Conservation (phyloP, 1,140 invertebrate species). For the Macrobrachium rosenbergii region DNA sequence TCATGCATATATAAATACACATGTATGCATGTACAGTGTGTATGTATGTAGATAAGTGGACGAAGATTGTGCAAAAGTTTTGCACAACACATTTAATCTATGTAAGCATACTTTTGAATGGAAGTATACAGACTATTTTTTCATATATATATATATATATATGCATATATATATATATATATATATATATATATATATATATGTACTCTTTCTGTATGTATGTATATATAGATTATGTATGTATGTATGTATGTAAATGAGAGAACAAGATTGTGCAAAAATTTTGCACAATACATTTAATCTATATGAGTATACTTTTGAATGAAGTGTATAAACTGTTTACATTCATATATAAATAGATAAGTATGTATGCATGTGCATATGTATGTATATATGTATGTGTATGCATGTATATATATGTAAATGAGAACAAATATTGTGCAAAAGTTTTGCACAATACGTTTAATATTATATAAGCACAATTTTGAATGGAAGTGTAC, state of each 20-base stretch:
- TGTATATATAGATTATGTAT: too few species aligned
- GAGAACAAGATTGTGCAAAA: too few species aligned
- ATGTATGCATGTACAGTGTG: neutral
- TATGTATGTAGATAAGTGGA: conserved; percentile 23
- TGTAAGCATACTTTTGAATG: neutral
- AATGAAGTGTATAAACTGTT: neutral
- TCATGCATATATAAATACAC: too few species aligned
- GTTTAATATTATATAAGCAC: neutral
- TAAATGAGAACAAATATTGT: too few species aligned
- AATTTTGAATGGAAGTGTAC: neutral
- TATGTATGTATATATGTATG: too few species aligned
- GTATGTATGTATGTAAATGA: too few species aligned
- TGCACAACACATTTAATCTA: too few species aligned
- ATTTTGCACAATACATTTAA: neutral
- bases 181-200: too few species aligned
- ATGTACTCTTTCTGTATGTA: too few species aligned
- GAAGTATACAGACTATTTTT: neutral
- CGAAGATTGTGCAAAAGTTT: too few species aligned
- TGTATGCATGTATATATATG: neutral
- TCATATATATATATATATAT: conserved; percentile 1
- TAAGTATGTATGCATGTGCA: neutral
- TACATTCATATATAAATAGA: neutral
- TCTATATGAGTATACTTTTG: neutral
- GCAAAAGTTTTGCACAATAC: too few species aligned
- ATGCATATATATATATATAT: neutral